Percentiles rank a stretch among this genome's conserved stretches.
phyloP scores from a whole-genome alignment of 2,797 vertebrate genomes.

The Gallinago stenura region DNA sequence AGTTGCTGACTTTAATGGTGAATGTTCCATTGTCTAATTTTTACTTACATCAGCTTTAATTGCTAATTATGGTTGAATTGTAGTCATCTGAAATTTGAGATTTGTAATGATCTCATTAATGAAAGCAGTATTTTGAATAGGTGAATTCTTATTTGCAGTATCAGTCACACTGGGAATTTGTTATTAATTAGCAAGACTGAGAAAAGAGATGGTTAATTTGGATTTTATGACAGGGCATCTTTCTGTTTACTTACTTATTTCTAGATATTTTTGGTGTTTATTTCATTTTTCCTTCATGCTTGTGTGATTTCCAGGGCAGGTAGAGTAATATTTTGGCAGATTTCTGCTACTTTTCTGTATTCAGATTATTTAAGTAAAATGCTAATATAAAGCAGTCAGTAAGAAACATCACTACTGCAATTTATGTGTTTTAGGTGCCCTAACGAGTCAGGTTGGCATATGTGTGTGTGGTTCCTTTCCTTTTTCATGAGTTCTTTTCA shows the following conservation, averaged over 20 bases:
- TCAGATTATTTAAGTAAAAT: neutral
- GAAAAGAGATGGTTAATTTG: neutral
- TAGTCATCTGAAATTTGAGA: neutral
- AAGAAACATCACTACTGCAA: neutral
- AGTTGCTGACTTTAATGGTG: neutral
- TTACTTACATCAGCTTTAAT: neutral
- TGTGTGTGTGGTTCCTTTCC: neutral
- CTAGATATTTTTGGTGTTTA: neutral
- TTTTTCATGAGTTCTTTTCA: neutral
- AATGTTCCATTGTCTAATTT: neutral
- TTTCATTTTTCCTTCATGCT: neutral
- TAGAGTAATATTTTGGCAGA: neutral
- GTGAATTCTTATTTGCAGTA: neutral
- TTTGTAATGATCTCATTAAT: neutral
- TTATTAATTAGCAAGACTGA: neutral
- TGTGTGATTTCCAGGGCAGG: neutral
- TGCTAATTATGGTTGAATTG: neutral
- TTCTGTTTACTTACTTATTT: neutral
- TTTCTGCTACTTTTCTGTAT: neutral
- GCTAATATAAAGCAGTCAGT: neutral
- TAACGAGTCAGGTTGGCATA: neutral
- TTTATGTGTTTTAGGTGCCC: neutral
- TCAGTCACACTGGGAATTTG: neutral
- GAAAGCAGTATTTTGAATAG: neutral
- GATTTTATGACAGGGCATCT: neutral